phyloP scores from a whole-genome alignment of 2,797 vertebrate species.

The Oreochromis grahami region DNA sequence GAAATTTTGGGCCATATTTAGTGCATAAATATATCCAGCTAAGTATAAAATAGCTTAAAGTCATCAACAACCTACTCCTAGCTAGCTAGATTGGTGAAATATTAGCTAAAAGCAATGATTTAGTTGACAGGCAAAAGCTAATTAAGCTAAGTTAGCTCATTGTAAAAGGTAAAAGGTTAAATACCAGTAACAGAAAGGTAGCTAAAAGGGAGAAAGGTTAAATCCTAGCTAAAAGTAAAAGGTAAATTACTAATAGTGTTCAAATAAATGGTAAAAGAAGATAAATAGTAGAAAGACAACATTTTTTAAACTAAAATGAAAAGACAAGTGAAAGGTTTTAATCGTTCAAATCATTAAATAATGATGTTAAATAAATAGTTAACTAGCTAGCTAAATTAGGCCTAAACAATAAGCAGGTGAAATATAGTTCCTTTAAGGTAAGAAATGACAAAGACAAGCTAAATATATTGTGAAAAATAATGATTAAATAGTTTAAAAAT shows the following conservation, averaged over 20 bases:
- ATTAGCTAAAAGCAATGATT: not conserved
- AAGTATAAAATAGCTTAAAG: not conserved
- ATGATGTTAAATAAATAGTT: not conserved
- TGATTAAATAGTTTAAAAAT: not conserved
- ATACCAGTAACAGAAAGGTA: not conserved
- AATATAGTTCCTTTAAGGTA: not conserved
- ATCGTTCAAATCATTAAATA: not conserved
- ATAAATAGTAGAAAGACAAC: not conserved
- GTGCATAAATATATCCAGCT: not conserved
- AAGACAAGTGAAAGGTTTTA: not conserved
- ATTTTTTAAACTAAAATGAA: not conserved
- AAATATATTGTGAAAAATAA: not conserved
- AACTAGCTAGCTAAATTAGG: not conserved
- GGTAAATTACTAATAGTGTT: not conserved
- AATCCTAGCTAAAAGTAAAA: not conserved
- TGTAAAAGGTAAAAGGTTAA: not conserved
- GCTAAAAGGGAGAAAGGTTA: not conserved
- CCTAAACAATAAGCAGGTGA: not conserved
- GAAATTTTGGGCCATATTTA: not conserved
- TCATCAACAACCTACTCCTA: not conserved
- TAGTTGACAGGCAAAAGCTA: not conserved
- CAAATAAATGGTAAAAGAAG: not conserved
- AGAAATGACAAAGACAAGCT: not conserved
- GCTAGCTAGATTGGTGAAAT: not conserved
- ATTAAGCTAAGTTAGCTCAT: not conserved